Conservation (phyloP, 2,888 invertebrate species). For the Platycheirus albimanus region DNA sequence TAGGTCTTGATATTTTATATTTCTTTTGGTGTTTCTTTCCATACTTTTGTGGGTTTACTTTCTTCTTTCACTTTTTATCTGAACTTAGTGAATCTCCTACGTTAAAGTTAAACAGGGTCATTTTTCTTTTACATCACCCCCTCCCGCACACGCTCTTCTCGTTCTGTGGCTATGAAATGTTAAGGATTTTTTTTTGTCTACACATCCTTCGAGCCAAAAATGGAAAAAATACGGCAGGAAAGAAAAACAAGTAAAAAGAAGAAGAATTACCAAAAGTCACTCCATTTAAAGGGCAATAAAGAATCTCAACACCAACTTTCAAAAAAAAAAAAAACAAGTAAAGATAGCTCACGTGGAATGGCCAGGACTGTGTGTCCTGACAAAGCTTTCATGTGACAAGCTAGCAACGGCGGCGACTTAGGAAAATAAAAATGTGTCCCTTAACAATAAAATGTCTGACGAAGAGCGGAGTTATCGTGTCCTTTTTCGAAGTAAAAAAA, state of each 20-base stretch:
- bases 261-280: slow-evolving; percentile 64
- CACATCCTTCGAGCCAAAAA: not conserved
- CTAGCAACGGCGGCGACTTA: slow-evolving; percentile 7
- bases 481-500: no score
- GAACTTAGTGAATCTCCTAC: slow-evolving; percentile 38
- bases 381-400: slow-evolving; percentile 35
- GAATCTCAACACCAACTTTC: slow-evolving; percentile 57
- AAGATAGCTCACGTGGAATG: slow-evolving; percentile 49
- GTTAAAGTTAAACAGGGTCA: slow-evolving; percentile 63
- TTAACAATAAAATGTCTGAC: slow-evolving; percentile 40
- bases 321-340: slow-evolving; percentile 15
- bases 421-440: slow-evolving; percentile 14
- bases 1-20: not conserved
- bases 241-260: slow-evolving; percentile 13
- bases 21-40: slow-evolving; percentile 22
- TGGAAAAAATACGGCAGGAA: not conserved
- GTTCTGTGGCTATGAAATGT: slow-evolving; percentile 19
- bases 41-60: slow-evolving; percentile 14
- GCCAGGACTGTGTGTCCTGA: slow-evolving; percentile 33
- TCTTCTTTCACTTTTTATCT: slow-evolving; percentile 33
- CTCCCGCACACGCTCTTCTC: slow-evolving; percentile 33
- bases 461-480: slow-evolving; percentile 20
- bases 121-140: slow-evolving; percentile 58
- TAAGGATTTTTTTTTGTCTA: slow-evolving; percentile 27
- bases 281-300: slow-evolving; percentile 71